Conservation (phyloP, 1,140 invertebrate species). For the Aphaenogaster floridana region DNA sequence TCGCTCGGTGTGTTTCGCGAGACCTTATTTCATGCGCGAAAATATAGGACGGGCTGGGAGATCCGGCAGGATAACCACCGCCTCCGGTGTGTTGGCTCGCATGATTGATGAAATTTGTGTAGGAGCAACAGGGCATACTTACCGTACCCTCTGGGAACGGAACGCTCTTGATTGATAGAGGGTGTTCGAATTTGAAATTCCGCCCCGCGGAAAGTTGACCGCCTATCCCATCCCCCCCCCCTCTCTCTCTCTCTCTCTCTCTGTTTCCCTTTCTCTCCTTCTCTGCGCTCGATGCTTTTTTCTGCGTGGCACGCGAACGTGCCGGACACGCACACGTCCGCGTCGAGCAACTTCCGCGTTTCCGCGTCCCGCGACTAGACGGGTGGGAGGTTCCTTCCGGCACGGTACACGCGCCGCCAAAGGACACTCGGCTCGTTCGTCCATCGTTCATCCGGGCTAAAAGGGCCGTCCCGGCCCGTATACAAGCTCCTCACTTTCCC, state of each 20-base stretch:
- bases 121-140: conserved; percentile 55
- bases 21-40: conserved; percentile 53
- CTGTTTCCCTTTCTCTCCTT: conserved; percentile 1
- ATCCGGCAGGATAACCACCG: conserved; percentile 57
- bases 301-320: conserved; percentile 30
- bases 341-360: conserved; percentile 64
- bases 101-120: conserved; percentile 74
- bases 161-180: conserved; percentile 71
- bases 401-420: conserved; percentile 42
- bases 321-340: conserved; percentile 54
- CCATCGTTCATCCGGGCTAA: conserved; percentile 20
- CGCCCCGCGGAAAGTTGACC: conserved; percentile 29
- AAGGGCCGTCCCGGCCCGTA: conserved; percentile 16
- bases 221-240: neutral
- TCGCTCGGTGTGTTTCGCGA: conserved; percentile 38
- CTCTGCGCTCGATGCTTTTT: neutral
- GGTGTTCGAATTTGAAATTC: conserved; percentile 69
- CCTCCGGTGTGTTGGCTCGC: conserved; percentile 33
- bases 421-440: conserved; percentile 50
- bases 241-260: neutral
- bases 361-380: conserved; percentile 62
- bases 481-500: conserved; percentile 71
- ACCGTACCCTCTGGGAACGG: conserved; percentile 7
- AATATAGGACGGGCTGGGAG: conserved; percentile 49
- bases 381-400: conserved; percentile 57